A percentile compares a stretch with the other conserved stretches of the same genome.
These are phyloP conservation scores for Aix galericulata DNA, from an alignment of 2,113 vertebrate genomes.

Conservation along the genomic window DNA sequence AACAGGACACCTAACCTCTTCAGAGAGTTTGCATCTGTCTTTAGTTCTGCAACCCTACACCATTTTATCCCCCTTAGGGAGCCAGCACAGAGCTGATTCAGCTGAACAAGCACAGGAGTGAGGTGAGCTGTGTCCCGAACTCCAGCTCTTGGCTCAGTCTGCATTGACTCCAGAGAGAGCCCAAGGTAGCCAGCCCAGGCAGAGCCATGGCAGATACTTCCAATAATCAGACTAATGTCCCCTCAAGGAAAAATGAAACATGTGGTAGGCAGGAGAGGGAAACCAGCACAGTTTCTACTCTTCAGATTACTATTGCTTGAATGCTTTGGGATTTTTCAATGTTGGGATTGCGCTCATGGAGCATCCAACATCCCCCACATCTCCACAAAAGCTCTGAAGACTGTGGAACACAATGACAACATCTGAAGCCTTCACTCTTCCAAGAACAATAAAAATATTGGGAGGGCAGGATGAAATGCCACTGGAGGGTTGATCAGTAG, in stretches of 20 bases:
- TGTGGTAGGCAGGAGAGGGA: neutral
- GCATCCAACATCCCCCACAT: too few relatives aligned
- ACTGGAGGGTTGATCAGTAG: neutral
- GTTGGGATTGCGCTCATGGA: neutral
- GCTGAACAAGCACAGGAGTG: neutral
- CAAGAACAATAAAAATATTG: neutral
- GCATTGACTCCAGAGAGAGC: neutral
- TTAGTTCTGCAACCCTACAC: neutral
- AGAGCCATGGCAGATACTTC: neutral
- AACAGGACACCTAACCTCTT: neutral
- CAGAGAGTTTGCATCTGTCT: neutral
- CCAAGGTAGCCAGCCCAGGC: neutral
- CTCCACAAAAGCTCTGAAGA: neutral
- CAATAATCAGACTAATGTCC: neutral
- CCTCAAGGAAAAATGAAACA: neutral
- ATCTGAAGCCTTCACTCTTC: neutral
- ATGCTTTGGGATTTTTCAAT: neutral
- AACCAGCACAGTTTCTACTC: neutral
- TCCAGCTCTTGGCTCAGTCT: neutral
- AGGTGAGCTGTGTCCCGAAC: neutral
- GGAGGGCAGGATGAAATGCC: neutral
- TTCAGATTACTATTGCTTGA: neutral
- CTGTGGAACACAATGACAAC: rapidly evolving
- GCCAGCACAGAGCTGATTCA: neutral
- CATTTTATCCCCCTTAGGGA: neutral